Conservation (phyloP, 2,113 vertebrate genomes). For the Todiramphus saurophagus region DNA sequence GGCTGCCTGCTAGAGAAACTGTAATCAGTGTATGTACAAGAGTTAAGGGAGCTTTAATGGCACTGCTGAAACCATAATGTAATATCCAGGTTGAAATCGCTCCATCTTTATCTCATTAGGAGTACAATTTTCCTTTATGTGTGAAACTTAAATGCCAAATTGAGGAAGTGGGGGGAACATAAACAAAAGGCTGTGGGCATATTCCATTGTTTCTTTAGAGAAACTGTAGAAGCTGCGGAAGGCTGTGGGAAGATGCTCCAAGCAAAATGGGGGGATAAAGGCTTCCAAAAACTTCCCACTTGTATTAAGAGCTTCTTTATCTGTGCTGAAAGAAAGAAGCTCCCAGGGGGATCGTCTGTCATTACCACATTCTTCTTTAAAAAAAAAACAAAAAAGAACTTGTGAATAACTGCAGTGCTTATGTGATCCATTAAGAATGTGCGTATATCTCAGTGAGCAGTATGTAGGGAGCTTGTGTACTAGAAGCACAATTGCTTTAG, state of each 20-base stretch:
- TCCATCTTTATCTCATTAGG: conserved; percentile 47
- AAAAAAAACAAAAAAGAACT: not conserved
- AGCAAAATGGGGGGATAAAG: not conserved
- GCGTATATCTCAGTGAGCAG: not conserved
- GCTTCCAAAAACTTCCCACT: not conserved
- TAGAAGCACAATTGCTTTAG: not conserved
- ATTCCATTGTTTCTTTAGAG: not conserved
- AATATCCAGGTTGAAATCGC: conserved; percentile 34
- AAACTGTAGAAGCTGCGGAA: not conserved
- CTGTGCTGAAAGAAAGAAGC: not conserved
- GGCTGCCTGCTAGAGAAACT: not conserved
- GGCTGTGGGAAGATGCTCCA: not conserved
- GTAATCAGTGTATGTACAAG: not conserved
- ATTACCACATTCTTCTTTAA: not conserved
- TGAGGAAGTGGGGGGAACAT: not conserved
- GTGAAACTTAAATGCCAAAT: not conserved
- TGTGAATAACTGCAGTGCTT: not conserved
- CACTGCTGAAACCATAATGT: not conserved
- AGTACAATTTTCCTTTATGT: not conserved
- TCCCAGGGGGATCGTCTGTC: not conserved
- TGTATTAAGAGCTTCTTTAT: not conserved
- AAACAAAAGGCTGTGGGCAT: not conserved
- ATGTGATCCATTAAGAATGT: not conserved
- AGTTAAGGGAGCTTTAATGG: conserved; percentile 40
- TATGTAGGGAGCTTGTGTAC: not conserved